Base-by-base conservation (phyloP, 92 coral and sea anemone species). In the Scolanthus callimorphus region DNA sequence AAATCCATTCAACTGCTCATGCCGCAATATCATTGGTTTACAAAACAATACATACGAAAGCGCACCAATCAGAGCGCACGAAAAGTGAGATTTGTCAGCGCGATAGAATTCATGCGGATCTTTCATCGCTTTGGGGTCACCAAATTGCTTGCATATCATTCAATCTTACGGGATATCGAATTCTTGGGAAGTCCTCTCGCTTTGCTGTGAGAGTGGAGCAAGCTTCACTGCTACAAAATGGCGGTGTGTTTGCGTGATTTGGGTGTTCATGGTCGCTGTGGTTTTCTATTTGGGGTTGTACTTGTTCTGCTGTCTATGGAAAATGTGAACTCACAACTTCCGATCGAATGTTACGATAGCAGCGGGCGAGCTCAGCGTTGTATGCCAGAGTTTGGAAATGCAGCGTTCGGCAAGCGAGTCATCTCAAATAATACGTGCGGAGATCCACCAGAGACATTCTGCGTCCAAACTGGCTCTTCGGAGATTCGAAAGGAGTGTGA, bases 401-500 rank as follows among this genome's bases (percentile, higher is more conserved):
- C 98, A 20, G 98, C 96, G 27, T 88, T 80, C 49, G 59, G 49
- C 17, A 90, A 86, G 55, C 38, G 69, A 28, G 94, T 92, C 47
- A 59, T 27, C 15, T 80, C 96, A n/a, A 92, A 77, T 68, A 88
- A 92, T 61, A 92, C 98, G 41, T 92, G 98, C 34, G 98, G 98
- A 15, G 77, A 55, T 29, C 92, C 92, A 20, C 88, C 83, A 31
- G 74, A 84, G 59, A 82, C 52, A 29, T 92, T 84, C 70, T 92
- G 98, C 39, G 89, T 88, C 6, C 98, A 92, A 78, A 92, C 94
- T 6, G 84, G 88, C 6, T 88, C 76, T 1, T 77, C 86, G 9
- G 85, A 84, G 23, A 94, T 88, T 12, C 62, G 59, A 2, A 88
- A 88, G 53, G 86, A 89, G 46, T 92, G 98, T 28, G 82, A 81